Evolutionary conservation across 2,888 invertebrate genomes (phyloP).

Genomic region (Eucera pruinosa): DNA sequence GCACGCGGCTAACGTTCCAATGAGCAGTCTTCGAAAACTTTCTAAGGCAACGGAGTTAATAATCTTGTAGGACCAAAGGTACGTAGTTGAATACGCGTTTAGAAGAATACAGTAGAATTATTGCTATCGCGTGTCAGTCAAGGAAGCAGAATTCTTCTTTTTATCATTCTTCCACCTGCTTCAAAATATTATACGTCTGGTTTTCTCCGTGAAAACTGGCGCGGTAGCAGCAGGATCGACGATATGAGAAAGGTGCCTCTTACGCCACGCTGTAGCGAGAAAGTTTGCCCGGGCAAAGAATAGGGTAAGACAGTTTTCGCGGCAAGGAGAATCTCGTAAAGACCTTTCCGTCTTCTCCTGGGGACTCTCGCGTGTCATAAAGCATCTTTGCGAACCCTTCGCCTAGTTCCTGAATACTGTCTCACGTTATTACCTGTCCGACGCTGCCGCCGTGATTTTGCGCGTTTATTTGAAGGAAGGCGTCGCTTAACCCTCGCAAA

Average conservation of each 20-base stretch:
- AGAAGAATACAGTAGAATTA: too few species aligned
- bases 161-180: background rate
- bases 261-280: constrained; percentile 21
- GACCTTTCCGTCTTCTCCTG: constrained; percentile 56
- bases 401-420: constrained; percentile 61
- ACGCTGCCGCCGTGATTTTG: constrained; percentile 42
- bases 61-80: background rate
- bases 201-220: constrained; percentile 27
- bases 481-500: background rate
- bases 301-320: constrained; percentile 61
- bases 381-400: constrained; percentile 61
- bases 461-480: background rate
- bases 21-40: too few species aligned
- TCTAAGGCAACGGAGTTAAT: too few species aligned
- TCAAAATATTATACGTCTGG: constrained; percentile 7
- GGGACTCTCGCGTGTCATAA: constrained; percentile 75
- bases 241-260: constrained; percentile 49
- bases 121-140: too few species aligned
- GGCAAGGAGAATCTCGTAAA: constrained; percentile 74
- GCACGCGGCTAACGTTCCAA: too few species aligned
- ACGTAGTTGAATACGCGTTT: too few species aligned
- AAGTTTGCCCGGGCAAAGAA: constrained; percentile 45
- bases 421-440: constrained; percentile 74
- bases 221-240: background rate
- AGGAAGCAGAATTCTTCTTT: background rate